Evolutionary conservation across 2,797 vertebrate genomes (phyloP).

Genomic region (Tragopan temminckii): DNA sequence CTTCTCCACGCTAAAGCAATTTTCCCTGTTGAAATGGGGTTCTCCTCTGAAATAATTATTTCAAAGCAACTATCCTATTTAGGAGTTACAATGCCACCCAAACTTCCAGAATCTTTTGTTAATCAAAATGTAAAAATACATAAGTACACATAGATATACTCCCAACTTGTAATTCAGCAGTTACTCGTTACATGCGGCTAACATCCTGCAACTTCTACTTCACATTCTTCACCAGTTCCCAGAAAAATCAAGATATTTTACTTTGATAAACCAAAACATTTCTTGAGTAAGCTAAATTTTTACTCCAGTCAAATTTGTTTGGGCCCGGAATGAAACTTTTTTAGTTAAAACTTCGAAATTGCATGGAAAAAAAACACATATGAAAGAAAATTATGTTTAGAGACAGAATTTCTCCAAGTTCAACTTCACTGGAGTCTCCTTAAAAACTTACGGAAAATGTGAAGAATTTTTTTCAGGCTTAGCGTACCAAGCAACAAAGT

Average conservation of each 20-base stretch:
- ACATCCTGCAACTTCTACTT: background rate
- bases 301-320: background rate
- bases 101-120: background rate
- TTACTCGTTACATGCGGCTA: background rate
- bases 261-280: background rate
- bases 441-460: background rate
- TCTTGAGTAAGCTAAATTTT: background rate
- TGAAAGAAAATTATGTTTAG: background rate
- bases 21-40: background rate
- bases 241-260: background rate
- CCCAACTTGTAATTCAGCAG: background rate
- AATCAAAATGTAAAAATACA: background rate
- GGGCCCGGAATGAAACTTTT: background rate
- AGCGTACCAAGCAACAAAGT: background rate
- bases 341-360: background rate
- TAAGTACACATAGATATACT: background rate
- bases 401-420: background rate
- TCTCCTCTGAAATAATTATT: background rate
- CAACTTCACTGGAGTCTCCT: background rate
- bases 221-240: background rate
- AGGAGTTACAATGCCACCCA: background rate
- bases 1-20: constrained; percentile 30
- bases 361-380: background rate
- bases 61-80: background rate
- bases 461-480: background rate